Base-by-base conservation (phyloP, 2,888 invertebrate species). In the Erannis defoliaria region DNA sequence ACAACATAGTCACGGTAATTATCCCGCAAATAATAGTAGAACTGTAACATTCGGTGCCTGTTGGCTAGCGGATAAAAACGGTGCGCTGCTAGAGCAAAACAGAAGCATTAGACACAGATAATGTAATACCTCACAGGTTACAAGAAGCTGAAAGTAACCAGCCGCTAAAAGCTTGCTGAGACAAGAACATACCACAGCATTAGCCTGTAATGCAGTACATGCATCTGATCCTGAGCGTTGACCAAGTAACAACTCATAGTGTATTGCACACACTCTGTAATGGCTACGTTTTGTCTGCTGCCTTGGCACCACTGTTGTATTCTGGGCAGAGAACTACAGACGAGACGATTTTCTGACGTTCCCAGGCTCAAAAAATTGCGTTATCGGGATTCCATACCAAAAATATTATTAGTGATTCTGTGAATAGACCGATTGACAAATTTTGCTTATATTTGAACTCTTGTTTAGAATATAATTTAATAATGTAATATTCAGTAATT, bases 241-340 rank as follows among this genome's bases (percentile, higher is more conserved):
- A 67, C 68, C 68, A 54, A 64, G 63, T 58, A 46, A 70, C 64
- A 62, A 68, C 65, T 69, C 65, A 70, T 63, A 66, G 50, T 64
- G 67, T 69, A 67, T 69, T 66, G 68, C 64, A 61, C 64, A 55
- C 63, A 60, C 54, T 51, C 48, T 50, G 46, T 73, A 73, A 74
- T 73, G 73, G 67, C 60, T 42, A 56, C 70, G 63, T 71, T 74
- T 73, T 73, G 71, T 75, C 68, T 67, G 33, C 57, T 68, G 67
- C 67, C 71, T 66, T 64, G 19, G 43, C 19, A 53, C 31, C 33
- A 18, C 5, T 58, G 40, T 51, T 37, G 5, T 53, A n/a, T 29
- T 12, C 35, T 49, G 35, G 12, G 42, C 40, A 5, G 12, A 14
- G 45, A 16, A 9, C 29, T 45, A 19, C 58, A 66, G 58, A 70